Conservation (phyloP, 1,140 invertebrate species). For the Hypothenemus hampei region DNA sequence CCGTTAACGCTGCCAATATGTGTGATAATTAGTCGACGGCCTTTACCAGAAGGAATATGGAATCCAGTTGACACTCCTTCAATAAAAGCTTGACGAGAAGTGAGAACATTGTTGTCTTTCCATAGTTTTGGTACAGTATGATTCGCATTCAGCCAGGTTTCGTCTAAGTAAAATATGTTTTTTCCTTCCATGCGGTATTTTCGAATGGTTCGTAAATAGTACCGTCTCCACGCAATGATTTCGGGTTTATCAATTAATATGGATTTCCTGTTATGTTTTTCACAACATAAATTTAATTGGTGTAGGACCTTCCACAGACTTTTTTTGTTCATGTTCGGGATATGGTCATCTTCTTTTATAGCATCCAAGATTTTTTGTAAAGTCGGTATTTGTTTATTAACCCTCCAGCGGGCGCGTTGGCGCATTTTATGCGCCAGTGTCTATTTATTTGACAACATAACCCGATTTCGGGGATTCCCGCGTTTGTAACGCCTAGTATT, state of each 20-base stretch:
- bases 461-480: too few species aligned
- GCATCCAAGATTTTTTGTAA: too few species aligned
- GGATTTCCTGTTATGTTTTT: conserved; percentile 16
- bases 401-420: too few species aligned
- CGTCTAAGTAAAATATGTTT: conserved; percentile 26
- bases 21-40: conserved; percentile 23
- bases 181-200: conserved; percentile 16
- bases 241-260: conserved; percentile 19
- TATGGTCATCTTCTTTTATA: too few species aligned
- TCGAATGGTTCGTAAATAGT: conserved; percentile 22
- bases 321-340: too few species aligned
- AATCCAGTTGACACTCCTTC: conserved; percentile 25
- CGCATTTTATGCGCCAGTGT: too few species aligned
- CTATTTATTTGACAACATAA: too few species aligned
- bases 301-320: conserved; percentile 16
- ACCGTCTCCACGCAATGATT: conserved; percentile 15
- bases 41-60: conserved; percentile 31
- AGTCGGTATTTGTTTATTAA: too few species aligned
- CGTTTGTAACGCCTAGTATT: too few species aligned
- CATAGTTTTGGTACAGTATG: conserved; percentile 31
- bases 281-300: conserved; percentile 18
- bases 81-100: conserved; percentile 21
- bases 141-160: conserved; percentile 29
- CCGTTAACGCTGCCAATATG: conserved; percentile 26
- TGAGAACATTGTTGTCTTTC: conserved; percentile 25